Evolutionary conservation across 2,113 vertebrate species (phyloP), one percentile per base, ranked within the genome.

Genomic region (Corythaixoides concolor): DNA sequence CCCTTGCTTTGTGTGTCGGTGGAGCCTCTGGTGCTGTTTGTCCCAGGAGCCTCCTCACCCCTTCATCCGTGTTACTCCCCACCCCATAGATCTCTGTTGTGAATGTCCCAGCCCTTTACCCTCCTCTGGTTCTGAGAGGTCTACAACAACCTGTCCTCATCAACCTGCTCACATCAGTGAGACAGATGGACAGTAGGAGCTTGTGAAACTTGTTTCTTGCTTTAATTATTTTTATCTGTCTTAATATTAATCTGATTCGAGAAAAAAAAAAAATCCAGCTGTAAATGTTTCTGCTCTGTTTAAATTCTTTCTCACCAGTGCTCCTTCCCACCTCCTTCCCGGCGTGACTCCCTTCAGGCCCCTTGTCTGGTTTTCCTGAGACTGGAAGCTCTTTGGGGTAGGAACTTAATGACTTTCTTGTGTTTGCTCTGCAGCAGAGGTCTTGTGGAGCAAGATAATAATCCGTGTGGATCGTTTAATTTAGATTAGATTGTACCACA

Each of bases 401-500:
- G 56, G 23, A 23, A 62, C 64, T 79, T 79, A 56, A 91, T 76
- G 66, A 80, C 56, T 59, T 84, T 26, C 39, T 47, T 45, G 10
- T 39, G 19, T 94, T 81, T 96, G 53, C 30, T 91, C 47, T 82
- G 55, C 3, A 3, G 85, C 26, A 83, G 72, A 88, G 47, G 52
- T 95, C 56, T 89, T 68, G 49, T 56, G 81, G 82, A 93, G 53
- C 35, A 79, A 72, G 33, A 32, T 85, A 90, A 76, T 90, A 90
- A 93, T 79, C 52, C 3, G 0, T 79, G 45, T 56, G 75, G 75
- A 91, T 90, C 8, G 11, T 94, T 95, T 93, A 85, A 91, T 91
- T 93, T 95, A 81, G 52, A 89, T 87, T 81, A 67, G 60, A 75
- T 96, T 85, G 37, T 21, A 70, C 77, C 32, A 43, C 85, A 77